Percentiles rank a stretch among this genome's conserved stretches.
Evolutionary conservation across 2,888 invertebrate genomes (phyloP).

Genomic region (Mythimna lalbum): DNA sequence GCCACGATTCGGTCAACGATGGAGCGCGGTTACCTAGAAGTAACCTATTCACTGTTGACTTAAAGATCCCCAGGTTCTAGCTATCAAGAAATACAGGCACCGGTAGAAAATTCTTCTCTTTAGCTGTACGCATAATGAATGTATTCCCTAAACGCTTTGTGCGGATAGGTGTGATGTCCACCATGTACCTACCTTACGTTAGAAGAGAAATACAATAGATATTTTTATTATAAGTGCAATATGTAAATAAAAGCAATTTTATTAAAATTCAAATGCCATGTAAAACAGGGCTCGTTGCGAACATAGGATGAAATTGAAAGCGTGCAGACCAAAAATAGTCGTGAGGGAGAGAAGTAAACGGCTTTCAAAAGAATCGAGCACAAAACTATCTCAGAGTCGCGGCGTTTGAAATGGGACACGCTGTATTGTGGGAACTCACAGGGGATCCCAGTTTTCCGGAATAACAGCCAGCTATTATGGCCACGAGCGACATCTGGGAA

Average conservation of each 20-base stretch:
- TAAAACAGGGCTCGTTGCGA: constrained; percentile 42
- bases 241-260: constrained; percentile 37
- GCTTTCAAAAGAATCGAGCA: constrained; percentile 56
- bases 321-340: constrained; percentile 51
- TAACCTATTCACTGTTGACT: too few species aligned
- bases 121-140: too few species aligned
- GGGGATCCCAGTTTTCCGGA: constrained; percentile 51
- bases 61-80: too few species aligned
- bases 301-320: constrained; percentile 60
- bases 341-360: constrained; percentile 43
- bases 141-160: too few species aligned
- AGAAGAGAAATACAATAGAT: too few species aligned
- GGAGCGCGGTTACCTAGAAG: too few species aligned
- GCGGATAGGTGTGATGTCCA: too few species aligned
- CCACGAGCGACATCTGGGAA: constrained; percentile 36
- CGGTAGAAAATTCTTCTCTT: too few species aligned
- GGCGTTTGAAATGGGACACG: constrained; percentile 55
- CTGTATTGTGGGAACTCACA: constrained; percentile 56
- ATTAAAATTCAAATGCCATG: constrained; percentile 56
- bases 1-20: too few species aligned
- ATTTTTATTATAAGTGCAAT: constrained; percentile 17
- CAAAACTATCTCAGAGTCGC: constrained; percentile 51
- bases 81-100: too few species aligned
- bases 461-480: constrained; percentile 37
- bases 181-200: too few species aligned